These are phyloP conservation scores for Hemibagrus wyckioides DNA, from an alignment of 2,113 vertebrate species.

Conservation along the genomic window DNA sequence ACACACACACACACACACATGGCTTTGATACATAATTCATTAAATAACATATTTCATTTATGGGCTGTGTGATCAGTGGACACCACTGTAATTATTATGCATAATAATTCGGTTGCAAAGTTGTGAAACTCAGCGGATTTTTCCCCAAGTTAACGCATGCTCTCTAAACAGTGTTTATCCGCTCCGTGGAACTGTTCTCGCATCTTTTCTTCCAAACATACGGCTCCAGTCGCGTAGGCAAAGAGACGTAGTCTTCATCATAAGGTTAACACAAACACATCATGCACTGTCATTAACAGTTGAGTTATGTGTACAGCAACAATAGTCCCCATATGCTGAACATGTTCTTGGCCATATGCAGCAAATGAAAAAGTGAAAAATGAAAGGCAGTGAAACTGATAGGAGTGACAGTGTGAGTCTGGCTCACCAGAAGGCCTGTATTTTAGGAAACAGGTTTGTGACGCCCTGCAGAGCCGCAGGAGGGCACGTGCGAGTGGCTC, in stretches of 20 bases:
- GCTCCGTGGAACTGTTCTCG: neutral
- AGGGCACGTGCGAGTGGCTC: slow-evolving; percentile 72
- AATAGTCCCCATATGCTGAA: slow-evolving; percentile 53
- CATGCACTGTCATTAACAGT: slow-evolving; percentile 48
- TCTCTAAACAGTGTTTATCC: slow-evolving; percentile 33
- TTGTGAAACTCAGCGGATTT: slow-evolving; percentile 52
- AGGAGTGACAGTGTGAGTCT: slow-evolving; percentile 58
- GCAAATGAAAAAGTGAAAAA: slow-evolving; percentile 52
- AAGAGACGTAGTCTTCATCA: slow-evolving; percentile 30
- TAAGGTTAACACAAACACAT: slow-evolving; percentile 48
- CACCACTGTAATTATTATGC: slow-evolving; percentile 52
- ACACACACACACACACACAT: neutral
- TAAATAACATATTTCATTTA: slow-evolving; percentile 51
- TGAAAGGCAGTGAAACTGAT: slow-evolving; percentile 55
- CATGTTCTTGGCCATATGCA: slow-evolving; percentile 53
- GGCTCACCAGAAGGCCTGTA: slow-evolving; percentile 60
- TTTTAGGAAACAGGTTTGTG: slow-evolving; percentile 59
- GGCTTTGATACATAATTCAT: slow-evolving; percentile 72
- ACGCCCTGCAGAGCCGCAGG: slow-evolving; percentile 56
- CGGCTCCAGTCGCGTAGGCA: slow-evolving; percentile 9
- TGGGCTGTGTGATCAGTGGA: slow-evolving; percentile 63
- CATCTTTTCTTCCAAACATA: neutral
- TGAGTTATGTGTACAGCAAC: slow-evolving; percentile 28
- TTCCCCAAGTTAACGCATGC: slow-evolving; percentile 27
- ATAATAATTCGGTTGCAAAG: slow-evolving; percentile 38